Percentiles rank a stretch among this genome's conserved stretches.
Evolutionary conservation across 2,888 invertebrate genomes (phyloP).

Genomic region (Synanthedon formicaeformis): DNA sequence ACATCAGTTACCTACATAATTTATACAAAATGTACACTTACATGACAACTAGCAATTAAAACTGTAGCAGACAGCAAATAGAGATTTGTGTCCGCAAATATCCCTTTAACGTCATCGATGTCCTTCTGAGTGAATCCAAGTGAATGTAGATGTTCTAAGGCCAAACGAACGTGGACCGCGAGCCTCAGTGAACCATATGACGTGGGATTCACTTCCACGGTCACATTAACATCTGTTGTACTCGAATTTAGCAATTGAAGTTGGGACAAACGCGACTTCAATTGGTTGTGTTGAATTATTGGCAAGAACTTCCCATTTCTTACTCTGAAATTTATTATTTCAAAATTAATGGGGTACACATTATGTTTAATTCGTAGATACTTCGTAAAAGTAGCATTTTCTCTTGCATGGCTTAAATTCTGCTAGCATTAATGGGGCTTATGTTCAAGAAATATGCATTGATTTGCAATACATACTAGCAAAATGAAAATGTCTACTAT

Average conservation of each 20-base stretch:
- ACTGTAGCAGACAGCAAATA: conserved; percentile 91
- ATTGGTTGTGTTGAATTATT: conserved; percentile 83
- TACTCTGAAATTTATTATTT: conserved; percentile 67
- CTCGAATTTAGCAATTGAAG: conserved; percentile 75
- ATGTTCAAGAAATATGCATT: too few species aligned
- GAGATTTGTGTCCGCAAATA: conserved; percentile 95
- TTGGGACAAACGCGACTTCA: conserved; percentile 83
- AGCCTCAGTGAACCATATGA: conserved; percentile 84
- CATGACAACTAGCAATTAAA: conserved; percentile 91
- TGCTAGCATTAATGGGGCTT: too few species aligned
- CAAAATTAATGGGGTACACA: too few species aligned
- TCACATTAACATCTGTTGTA: conserved; percentile 73
- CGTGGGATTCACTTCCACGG: conserved; percentile 79
- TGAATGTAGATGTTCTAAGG: conserved; percentile 76
- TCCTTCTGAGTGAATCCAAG: conserved; percentile 94
- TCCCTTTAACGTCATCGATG: conserved; percentile 95
- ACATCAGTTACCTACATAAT: not conserved
- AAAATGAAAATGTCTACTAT: too few species aligned
- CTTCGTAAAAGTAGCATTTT: too few species aligned
- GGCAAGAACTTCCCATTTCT: conserved; percentile 81
- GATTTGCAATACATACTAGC: too few species aligned
- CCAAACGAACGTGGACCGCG: conserved; percentile 80
- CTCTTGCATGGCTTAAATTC: too few species aligned
- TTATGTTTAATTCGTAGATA: too few species aligned
- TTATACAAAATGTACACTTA: conserved; percentile 62